Evolutionary conservation across 2,113 vertebrate genomes (phyloP).

Genomic region (Ameiurus melas): DNA sequence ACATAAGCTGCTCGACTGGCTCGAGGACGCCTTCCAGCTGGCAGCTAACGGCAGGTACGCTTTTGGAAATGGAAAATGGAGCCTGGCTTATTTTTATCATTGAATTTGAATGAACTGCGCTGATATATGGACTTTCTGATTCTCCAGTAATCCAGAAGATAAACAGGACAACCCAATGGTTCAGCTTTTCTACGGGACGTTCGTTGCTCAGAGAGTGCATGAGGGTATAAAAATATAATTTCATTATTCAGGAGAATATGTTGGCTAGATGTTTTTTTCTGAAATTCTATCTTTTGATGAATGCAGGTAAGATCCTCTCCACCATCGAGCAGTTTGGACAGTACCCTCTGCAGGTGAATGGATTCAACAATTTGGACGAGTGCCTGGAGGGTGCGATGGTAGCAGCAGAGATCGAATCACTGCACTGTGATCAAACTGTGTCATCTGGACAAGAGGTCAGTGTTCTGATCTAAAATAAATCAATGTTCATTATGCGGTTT

Average conservation of each 20-base stretch:
- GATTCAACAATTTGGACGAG: constrained; percentile 88
- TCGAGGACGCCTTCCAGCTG: constrained; percentile 93
- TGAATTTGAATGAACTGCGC: neutral
- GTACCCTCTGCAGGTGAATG: constrained; percentile 96
- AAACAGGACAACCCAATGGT: constrained; percentile 96
- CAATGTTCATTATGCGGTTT: constrained; percentile 16
- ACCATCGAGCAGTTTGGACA: constrained; percentile 96
- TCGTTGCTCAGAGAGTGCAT: constrained; percentile 86
- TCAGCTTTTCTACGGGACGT: constrained; percentile 95
- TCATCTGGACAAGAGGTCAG: constrained; percentile 85
- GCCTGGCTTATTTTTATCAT: neutral
- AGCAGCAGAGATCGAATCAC: constrained; percentile 85
- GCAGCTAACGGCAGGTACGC: constrained; percentile 87
- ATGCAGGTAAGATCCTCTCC: constrained; percentile 82
- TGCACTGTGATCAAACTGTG: constrained; percentile 72
- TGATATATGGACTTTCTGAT: neutral
- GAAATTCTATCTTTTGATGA: constrained; percentile 21
- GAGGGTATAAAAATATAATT: constrained; percentile 74
- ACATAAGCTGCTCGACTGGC: constrained; percentile 96
- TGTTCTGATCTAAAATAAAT: constrained; percentile 50
- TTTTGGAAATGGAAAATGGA: constrained; percentile 14
- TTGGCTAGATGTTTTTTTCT: neutral
- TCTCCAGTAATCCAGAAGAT: constrained; percentile 74
- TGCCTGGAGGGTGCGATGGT: constrained; percentile 96
- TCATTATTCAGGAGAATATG: neutral